Percentiles rank a stretch among this genome's conserved stretches.
Evolutionary conservation across 2,113 vertebrate species (phyloP).

Genomic region (Oreochromis tanganicae): DNA sequence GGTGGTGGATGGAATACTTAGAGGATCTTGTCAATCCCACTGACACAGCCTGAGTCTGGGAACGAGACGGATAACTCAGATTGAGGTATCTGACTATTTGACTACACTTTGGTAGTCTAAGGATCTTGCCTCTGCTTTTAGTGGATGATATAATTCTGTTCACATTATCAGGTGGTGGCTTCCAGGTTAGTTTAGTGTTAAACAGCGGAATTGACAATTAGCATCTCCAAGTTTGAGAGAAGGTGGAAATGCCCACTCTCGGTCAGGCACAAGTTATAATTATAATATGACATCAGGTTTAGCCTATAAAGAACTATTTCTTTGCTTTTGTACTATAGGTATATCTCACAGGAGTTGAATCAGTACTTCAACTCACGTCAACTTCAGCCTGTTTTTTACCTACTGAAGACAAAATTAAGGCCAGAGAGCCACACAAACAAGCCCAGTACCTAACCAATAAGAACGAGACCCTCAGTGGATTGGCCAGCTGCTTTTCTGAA

Average conservation of each 20-base stretch:
- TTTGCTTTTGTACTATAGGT: neutral
- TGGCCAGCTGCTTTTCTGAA: neutral
- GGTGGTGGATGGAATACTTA: neutral
- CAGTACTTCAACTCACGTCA: neutral
- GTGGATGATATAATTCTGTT: neutral
- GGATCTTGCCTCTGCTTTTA: neutral
- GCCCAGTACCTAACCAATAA: neutral
- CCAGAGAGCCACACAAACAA: neutral
- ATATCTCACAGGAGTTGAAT: neutral
- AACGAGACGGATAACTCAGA: neutral
- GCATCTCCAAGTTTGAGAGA: neutral
- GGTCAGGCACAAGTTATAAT: neutral
- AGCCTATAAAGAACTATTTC: neutral
- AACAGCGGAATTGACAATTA: neutral
- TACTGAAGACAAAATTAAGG: no score
- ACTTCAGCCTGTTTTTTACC: neutral
- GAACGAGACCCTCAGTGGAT: neutral
- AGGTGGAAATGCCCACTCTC: neutral
- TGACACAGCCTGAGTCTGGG: neutral
- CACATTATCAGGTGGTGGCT: accelerated
- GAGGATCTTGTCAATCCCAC: neutral
- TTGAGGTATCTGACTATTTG: neutral
- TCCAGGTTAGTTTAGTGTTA: neutral
- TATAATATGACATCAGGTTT: neutral
- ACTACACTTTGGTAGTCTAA: neutral